Evolutionary conservation across 2,113 vertebrate genomes (phyloP).

Genomic region (Cynopterus brachyotis): DNA sequence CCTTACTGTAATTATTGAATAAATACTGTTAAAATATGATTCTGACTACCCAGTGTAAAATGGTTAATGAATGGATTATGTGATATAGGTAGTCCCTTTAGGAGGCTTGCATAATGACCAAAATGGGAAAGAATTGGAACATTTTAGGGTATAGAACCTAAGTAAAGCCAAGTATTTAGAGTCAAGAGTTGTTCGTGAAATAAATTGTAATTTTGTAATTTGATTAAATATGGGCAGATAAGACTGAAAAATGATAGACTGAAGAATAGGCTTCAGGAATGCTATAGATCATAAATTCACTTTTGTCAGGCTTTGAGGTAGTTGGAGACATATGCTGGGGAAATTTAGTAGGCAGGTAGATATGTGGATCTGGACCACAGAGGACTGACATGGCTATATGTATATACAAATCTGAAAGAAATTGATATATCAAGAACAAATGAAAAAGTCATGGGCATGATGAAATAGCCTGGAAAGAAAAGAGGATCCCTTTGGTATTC

Average conservation of each 20-base stretch:
- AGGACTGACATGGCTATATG: background rate
- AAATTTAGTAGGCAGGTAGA: background rate
- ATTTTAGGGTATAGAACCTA: background rate
- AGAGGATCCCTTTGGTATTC: background rate
- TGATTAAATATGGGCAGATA: background rate
- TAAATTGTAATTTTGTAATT: background rate
- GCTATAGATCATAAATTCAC: too few species aligned
- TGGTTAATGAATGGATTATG: background rate
- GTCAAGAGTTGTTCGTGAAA: background rate
- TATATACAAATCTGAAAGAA: background rate
- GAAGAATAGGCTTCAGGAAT: background rate
- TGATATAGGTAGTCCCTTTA: background rate
- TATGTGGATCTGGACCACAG: background rate
- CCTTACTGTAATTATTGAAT: background rate
- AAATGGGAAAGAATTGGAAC: background rate
- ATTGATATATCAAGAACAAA: background rate
- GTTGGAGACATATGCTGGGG: background rate
- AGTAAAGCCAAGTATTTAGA: background rate
- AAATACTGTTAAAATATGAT: background rate
- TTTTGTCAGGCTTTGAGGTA: background rate
- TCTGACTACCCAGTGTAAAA: background rate
- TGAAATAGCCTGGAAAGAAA: background rate
- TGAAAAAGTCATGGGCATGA: background rate
- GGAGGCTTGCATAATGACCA: background rate
- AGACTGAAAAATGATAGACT: background rate